Base-by-base conservation (phyloP, 2,113 vertebrate species). In the Manacus vitellinus region DNA sequence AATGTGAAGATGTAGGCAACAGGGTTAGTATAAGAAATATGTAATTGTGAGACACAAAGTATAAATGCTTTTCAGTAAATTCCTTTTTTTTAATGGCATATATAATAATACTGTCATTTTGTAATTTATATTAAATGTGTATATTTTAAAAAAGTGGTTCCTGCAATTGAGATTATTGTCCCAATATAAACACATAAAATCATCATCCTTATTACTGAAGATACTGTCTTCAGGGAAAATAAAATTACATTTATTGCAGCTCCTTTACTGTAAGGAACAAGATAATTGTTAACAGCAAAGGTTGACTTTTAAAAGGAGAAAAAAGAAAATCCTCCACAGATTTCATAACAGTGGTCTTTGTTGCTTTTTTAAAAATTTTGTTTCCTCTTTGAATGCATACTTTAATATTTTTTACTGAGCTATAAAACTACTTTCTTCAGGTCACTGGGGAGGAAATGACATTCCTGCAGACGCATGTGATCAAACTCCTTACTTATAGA, bases 1-100 rank as follows among this genome's bases (percentile, higher is more conserved):
- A 96, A 94, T 90, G 90, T 92, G 94, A 95, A 74, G 92, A 96
- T 81, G 79, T 75, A 94, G 87, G 72, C 79, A 96, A 90, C 90
- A 94, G 94, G 82, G 90, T 96, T 96, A 92, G 76, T 88, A 68
- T n/a, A 92, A 85, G 78, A 90, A 86, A 88, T 75, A 84, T 90
- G 73, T 80, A 95, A 94, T 91, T 83, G 58, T 88, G 83, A 94
- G 65, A 91, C 63, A 90, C 93, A 96, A 84, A 52, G 65, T 82
- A 86, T 63, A 88, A 95, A 88, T 71, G 52, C 47, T 86, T 90
- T 93, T 78, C 68, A 80, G 72, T 67, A 72, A 59, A 55, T 78
- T 77, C 5, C 5, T 72, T 70, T 88, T 59, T 71, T 86, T 74
- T 71, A 59, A 81, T 22, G 70, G 12, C 3, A 12, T 44, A 31